Evolutionary conservation across 2,113 vertebrate species (phyloP).

Genomic region (Triplophysa tibetana): DNA sequence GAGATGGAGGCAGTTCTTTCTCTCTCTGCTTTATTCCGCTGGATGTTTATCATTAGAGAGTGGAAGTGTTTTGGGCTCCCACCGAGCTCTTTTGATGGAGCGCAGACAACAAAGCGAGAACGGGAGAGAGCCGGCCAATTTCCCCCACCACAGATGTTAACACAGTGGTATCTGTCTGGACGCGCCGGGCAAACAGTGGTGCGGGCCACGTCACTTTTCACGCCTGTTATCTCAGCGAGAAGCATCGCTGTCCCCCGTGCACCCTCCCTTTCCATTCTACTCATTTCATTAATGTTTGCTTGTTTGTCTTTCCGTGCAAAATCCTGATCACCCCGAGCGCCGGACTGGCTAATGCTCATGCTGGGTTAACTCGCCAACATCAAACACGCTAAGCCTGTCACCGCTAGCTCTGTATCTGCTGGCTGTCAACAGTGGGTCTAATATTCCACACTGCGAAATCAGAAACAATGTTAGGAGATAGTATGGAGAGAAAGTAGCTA

Average conservation of each 20-base stretch:
- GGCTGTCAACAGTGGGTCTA: constrained; percentile 59
- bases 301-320: constrained; percentile 35
- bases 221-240: constrained; percentile 54
- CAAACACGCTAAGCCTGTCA: constrained; percentile 60
- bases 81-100: constrained; percentile 55
- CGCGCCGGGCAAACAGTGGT: constrained; percentile 54
- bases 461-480: constrained; percentile 33
- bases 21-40: constrained; percentile 42
- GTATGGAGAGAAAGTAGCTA: constrained; percentile 58
- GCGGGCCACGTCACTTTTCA: constrained; percentile 48
- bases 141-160: constrained; percentile 58
- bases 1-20: constrained; percentile 33
- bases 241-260: background rate
- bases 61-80: constrained; percentile 54
- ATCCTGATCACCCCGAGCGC: constrained; percentile 52
- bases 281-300: constrained; percentile 51
- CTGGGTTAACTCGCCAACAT: constrained; percentile 55
- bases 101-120: constrained; percentile 52
- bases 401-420: constrained; percentile 45
- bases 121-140: constrained; percentile 53
- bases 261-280: constrained; percentile 39
- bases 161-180: constrained; percentile 59
- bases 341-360: constrained; percentile 51
- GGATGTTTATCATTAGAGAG: constrained; percentile 60
- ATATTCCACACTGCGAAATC: constrained; percentile 55